Evolutionary conservation across 2,888 invertebrate genomes (phyloP).

Genomic region (Dynastes hyllus): DNA sequence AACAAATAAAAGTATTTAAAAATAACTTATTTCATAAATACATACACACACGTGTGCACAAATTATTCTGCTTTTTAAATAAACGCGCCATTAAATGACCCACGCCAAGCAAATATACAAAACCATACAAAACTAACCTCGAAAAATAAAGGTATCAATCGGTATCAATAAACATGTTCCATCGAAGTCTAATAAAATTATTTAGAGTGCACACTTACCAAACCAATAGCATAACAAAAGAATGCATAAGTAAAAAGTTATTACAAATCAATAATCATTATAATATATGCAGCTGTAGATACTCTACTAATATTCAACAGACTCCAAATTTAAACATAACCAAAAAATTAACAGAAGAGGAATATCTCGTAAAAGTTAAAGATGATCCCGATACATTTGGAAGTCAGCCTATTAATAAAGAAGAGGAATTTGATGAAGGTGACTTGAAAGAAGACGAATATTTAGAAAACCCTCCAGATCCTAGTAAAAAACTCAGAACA

Average conservation of each 20-base stretch:
- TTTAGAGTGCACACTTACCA: not conserved
- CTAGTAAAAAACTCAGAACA: constrained; percentile 73
- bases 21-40: too few species aligned
- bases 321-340: constrained; percentile 20
- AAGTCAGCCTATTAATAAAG: constrained; percentile 65
- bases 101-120: too few species aligned
- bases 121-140: not conserved
- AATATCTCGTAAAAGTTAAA: constrained; percentile 65
- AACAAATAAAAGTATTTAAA: too few species aligned
- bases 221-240: too few species aligned
- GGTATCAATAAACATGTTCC: constrained; percentile 28
- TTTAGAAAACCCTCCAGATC: constrained; percentile 73
- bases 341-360: constrained; percentile 58
- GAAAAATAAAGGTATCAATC: not conserved
- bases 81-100: too few species aligned
- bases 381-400: constrained; percentile 78
- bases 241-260: too few species aligned
- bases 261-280: too few species aligned
- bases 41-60: too few species aligned
- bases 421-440: constrained; percentile 71
- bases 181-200: constrained; percentile 37
- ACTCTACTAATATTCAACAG: constrained; percentile 23
- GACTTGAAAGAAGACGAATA: constrained; percentile 78
- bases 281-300: too few species aligned
- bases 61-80: too few species aligned